Base-by-base conservation (phyloP, 2,888 invertebrate species). In the Agrochola litura region DNA sequence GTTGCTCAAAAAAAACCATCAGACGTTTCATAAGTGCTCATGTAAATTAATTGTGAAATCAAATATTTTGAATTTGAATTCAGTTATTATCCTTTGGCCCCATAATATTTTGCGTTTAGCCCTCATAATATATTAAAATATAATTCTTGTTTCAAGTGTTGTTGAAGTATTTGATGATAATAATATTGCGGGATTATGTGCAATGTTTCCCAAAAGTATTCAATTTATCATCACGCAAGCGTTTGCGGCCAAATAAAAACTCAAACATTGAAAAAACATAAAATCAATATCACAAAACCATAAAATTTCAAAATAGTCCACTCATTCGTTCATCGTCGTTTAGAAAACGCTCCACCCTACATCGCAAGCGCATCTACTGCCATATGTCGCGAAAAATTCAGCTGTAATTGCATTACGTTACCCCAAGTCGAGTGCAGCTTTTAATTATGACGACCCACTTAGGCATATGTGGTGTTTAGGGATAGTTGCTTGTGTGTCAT, bases 321-420 rank as follows among this genome's bases (percentile, higher is more conserved):
- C 64, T 81, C 73, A 67, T 77, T 77, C 78, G 75, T 81, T 76
- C 79, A 60, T 76, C 64, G 69, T 77, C 83, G 74, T 86, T 83
- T 86, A 85, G 79, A 93, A 92, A 73, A 46, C 37, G 92, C 92
- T 92, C 88, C 93, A 94, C 77, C 82, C 81, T 89, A 88, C 88
- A 82, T 71, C 69, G 84, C 89, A 86, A 90, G 89, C 88, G 91
- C 89, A 92, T 89, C 90, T 88, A 73, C 84, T 81, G 96, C 96
- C 96, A 96, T 96, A 96, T 96, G 96, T 94, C 95, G 96, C 94
- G 95, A 96, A 96, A 96, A 96, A 96, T 95, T 95, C 94, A 90
- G 91, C 92, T 91, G 92, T 96, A 96, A 96, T 96, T 96, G 96
- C 94, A 96, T 96, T 96, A 96, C 91, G 93, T 92, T 92, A 94